These are phyloP conservation scores for Andricus quercusramuli DNA, from an alignment of 2,888 invertebrate species.

Conservation along the genomic window DNA sequence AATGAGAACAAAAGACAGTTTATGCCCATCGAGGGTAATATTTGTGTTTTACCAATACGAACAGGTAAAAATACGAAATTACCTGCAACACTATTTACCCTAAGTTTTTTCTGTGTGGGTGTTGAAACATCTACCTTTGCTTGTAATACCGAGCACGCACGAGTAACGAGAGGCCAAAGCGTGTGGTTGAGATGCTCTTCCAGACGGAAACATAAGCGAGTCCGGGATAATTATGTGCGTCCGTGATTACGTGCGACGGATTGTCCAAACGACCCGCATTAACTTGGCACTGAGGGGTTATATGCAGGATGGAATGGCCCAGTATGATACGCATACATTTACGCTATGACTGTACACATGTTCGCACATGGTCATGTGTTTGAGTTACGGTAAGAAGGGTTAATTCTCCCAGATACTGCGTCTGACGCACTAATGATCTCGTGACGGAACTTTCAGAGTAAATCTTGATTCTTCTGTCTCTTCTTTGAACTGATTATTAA, in stretches of 20 bases:
- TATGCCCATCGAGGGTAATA: too few relatives aligned
- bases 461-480: background rate
- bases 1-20: too few relatives aligned
- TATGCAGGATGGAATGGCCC: background rate
- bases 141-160: background rate
- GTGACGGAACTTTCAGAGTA: background rate
- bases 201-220: background rate
- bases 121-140: background rate
- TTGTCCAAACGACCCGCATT: slow-evolving; percentile 32
- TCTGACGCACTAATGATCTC: slow-evolving; percentile 13
- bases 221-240: slow-evolving; percentile 20
- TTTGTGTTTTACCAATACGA: too few relatives aligned
- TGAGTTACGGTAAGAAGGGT: slow-evolving; percentile 33
- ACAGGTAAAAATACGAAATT: too few relatives aligned
- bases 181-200: background rate
- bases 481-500: background rate
- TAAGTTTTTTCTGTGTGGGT: too few relatives aligned
- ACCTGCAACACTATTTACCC: too few relatives aligned
- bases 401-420: background rate
- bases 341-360: background rate
- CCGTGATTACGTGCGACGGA: slow-evolving; percentile 19
- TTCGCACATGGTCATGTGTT: slow-evolving; percentile 33
- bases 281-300: background rate
- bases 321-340: slow-evolving; percentile 14
- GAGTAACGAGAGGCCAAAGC: background rate